Evolutionary conservation across 2,797 vertebrate genomes (phyloP).

Genomic region (Silurus aristotelis): DNA sequence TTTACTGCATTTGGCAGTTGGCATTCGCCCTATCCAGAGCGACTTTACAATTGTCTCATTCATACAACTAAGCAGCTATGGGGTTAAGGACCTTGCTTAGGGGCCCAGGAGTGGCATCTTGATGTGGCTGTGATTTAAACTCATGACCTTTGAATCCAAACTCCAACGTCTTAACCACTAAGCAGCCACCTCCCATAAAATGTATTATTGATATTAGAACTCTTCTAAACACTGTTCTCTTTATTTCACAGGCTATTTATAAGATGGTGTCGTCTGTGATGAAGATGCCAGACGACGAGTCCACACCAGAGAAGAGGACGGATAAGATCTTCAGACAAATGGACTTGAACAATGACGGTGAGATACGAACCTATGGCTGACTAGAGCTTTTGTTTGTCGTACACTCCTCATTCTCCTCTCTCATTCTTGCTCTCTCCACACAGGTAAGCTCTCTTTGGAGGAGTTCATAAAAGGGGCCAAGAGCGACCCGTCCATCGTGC

Average conservation of each 20-base stretch:
- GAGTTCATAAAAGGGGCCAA: slow-evolving; percentile 99
- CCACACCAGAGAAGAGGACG: slow-evolving; percentile 96
- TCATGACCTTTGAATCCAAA: too few species aligned
- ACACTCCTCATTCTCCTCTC: background rate
- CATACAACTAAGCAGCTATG: too few species aligned
- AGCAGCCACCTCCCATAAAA: too few species aligned
- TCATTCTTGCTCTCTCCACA: slow-evolving; percentile 15
- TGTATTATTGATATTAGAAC: background rate
- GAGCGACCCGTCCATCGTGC: slow-evolving; percentile 97
- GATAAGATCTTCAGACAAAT: slow-evolving; percentile 99
- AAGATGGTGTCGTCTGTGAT: slow-evolving; percentile 99
- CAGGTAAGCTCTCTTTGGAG: slow-evolving; percentile 95
- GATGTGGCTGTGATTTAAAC: too few species aligned
- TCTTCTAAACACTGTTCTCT: slow-evolving; percentile 13
- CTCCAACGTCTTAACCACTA: too few species aligned
- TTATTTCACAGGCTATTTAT: slow-evolving; percentile 88
- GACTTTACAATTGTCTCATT: too few species aligned
- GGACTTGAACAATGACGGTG: slow-evolving; percentile 98
- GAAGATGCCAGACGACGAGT: slow-evolving; percentile 99
- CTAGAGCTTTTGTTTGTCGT: background rate
- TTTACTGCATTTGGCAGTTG: too few species aligned
- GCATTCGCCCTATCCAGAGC: too few species aligned
- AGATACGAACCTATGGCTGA: slow-evolving; percentile 55
- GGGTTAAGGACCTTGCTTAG: too few species aligned
- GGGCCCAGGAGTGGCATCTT: too few species aligned